Conservation (phyloP, 2,113 vertebrate species). For the Etheostoma cragini region DNA sequence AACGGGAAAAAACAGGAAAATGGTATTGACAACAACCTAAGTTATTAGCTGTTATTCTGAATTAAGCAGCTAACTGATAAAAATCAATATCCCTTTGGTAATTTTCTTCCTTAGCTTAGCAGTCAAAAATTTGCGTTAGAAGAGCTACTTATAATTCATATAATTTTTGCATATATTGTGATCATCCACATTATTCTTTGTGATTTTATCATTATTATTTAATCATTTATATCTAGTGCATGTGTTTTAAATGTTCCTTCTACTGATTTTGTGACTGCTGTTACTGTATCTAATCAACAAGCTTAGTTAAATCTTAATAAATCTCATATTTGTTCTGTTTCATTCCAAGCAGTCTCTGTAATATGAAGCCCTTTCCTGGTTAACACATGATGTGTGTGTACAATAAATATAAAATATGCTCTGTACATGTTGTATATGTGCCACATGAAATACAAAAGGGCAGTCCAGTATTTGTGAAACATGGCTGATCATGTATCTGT, state of each 20-base stretch:
- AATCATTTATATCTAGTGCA: too few relatives aligned
- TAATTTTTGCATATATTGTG: background rate
- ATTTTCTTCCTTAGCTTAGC: background rate
- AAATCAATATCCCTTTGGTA: background rate
- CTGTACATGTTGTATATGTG: background rate
- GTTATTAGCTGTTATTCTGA: background rate
- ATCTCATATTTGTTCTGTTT: too few relatives aligned
- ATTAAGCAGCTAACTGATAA: background rate
- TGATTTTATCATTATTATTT: background rate
- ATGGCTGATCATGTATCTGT: background rate
- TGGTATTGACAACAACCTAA: background rate
- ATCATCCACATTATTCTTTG: background rate
- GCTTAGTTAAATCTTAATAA: too few relatives aligned
- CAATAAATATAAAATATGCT: background rate
- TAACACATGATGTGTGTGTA: too few relatives aligned
- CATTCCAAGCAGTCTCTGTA: too few relatives aligned
- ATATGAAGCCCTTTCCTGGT: too few relatives aligned
- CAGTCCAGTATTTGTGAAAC: background rate
- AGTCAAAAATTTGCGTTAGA: background rate
- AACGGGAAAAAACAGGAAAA: constrained; percentile 1
- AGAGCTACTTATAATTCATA: background rate
- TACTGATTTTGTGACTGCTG: too few relatives aligned
- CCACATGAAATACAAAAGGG: background rate
- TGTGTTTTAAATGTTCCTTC: too few relatives aligned
- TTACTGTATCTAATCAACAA: too few relatives aligned